phyloP scores from a whole-genome alignment of 2,888 invertebrate genomes.

The Drosophila imparisetae region DNA sequence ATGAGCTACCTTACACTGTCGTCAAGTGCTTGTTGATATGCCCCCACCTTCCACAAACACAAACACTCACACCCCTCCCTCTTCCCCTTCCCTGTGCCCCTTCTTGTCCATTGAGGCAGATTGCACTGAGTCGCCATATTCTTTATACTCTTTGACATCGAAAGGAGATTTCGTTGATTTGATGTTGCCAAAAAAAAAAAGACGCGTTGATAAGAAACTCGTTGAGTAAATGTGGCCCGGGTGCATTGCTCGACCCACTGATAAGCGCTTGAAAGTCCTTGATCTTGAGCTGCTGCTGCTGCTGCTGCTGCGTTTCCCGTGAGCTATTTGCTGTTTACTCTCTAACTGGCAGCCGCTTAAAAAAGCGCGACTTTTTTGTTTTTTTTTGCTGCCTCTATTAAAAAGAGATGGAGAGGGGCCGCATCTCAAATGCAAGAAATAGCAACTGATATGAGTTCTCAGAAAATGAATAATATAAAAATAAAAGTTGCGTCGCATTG shows the following conservation, averaged over 20 bases:
- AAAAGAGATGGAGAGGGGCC: slow-evolving; percentile 5
- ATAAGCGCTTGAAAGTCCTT: slow-evolving; percentile 76
- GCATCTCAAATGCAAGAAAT: slow-evolving; percentile 44
- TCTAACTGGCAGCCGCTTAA: slow-evolving; percentile 62
- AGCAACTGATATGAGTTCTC: slow-evolving; percentile 55
- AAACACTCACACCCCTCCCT: neutral
- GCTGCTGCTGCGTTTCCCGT: slow-evolving; percentile 52
- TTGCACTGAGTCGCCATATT: slow-evolving; percentile 17
- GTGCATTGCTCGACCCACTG: slow-evolving; percentile 78
- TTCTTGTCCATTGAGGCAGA: slow-evolving; percentile 1
- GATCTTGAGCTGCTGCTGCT: slow-evolving; percentile 66
- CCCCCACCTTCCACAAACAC: neutral
- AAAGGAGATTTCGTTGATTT: slow-evolving; percentile 34
- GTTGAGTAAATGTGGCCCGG: slow-evolving; percentile 75
- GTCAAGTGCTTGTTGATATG: slow-evolving; percentile 19
- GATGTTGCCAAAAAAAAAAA: slow-evolving; percentile 30
- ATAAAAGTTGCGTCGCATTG: slow-evolving; percentile 51
- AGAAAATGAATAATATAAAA: slow-evolving; percentile 7
- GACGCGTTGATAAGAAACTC: slow-evolving; percentile 68
- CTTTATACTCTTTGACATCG: slow-evolving; percentile 52
- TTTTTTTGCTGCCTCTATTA: slow-evolving; percentile 9
- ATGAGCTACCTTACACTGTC: slow-evolving; percentile 30
- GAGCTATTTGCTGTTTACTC: slow-evolving; percentile 12
- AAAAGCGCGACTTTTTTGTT: slow-evolving; percentile 21
- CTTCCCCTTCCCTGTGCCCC: neutral